Evolutionary conservation across 2,113 vertebrate species (phyloP).

Genomic region (Nothoprocta perdicaria): DNA sequence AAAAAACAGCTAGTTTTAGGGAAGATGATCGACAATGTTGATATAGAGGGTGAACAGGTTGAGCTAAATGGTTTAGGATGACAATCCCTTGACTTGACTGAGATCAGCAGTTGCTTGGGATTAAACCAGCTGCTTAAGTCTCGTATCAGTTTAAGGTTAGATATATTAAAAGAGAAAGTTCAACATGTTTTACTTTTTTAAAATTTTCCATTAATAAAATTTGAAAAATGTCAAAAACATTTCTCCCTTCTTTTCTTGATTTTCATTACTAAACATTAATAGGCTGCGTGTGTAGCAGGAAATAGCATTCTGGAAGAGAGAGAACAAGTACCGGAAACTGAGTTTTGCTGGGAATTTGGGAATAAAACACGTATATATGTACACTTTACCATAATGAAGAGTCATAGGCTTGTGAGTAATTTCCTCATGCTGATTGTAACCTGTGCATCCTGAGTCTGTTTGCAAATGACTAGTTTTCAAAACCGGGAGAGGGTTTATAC

Average conservation of each 20-base stretch:
- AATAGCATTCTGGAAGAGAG: background rate
- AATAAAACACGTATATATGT: background rate
- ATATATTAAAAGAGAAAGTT: background rate
- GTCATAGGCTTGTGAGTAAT: background rate
- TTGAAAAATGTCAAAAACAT: background rate
- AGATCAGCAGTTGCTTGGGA: background rate
- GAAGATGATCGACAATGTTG: background rate
- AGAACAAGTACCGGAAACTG: background rate
- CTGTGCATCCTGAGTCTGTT: background rate
- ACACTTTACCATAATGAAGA: rapidly evolving
- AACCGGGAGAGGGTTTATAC: background rate
- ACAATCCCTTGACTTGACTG: background rate
- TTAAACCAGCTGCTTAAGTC: background rate
- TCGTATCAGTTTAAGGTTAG: background rate
- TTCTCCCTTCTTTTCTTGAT: background rate
- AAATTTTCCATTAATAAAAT: background rate
- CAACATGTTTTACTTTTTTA: background rate
- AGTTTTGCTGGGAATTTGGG: background rate
- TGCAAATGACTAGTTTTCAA: background rate
- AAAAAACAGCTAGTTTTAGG: background rate
- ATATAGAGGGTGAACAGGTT: constrained; percentile 1
- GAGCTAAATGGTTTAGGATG: background rate
- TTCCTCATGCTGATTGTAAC: background rate
- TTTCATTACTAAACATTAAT: background rate
- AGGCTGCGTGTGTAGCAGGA: background rate